Evolutionary conservation across 1,140 invertebrate genomes (phyloP), one percentile per base, ranked within the genome.

Genomic region (Sinella curviseta): DNA sequence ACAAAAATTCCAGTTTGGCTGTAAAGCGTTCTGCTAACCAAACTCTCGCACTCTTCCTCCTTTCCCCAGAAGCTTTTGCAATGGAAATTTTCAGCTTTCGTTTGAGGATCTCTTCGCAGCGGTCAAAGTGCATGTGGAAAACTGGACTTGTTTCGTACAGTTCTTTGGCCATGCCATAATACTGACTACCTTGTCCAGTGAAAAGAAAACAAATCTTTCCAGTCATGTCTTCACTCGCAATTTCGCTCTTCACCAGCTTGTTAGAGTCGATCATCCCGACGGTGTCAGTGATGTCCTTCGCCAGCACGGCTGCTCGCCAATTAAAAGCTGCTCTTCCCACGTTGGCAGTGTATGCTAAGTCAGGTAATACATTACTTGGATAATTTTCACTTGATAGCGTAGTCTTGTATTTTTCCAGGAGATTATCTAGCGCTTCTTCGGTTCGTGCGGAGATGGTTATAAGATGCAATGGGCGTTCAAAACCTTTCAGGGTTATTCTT

Each of bases 91-190:
- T 54, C 8, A 31, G 39, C 20, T 75, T 24, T 48, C 39, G 8
- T 24, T 28, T 4, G 16, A 75, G 3, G 16, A 48, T 36, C 3
- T 48, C 14, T 4, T 14, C 8, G 28, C 33, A 75, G 28, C 20
- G 28, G 74, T 75, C 74, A 54, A 75, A 75, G 31, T 75, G 74
- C 74, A 48, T 75, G 24, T 24, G 34, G 28, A 75, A 75, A 4
- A 75, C 74, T 2, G 74, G 74, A 75, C 34, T 39, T 1, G 17
- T 54, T 48, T 36, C 20, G 26, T 75, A 75, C 14, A 75, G 74
- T 17, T 75, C 4, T 16, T 39, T 36, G 35, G 3, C 74, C 74
- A 75, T 75, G 8, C 35, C 74, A 30, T 31, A 35, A 48, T 75
- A 75, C n/a, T 75, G 74, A 14, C 14, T 14, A 3, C 74, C 74